These are phyloP conservation scores for Botrylloides violaceus DNA, from an alignment of 23 tunicate genomes.

Conservation along the genomic window DNA sequence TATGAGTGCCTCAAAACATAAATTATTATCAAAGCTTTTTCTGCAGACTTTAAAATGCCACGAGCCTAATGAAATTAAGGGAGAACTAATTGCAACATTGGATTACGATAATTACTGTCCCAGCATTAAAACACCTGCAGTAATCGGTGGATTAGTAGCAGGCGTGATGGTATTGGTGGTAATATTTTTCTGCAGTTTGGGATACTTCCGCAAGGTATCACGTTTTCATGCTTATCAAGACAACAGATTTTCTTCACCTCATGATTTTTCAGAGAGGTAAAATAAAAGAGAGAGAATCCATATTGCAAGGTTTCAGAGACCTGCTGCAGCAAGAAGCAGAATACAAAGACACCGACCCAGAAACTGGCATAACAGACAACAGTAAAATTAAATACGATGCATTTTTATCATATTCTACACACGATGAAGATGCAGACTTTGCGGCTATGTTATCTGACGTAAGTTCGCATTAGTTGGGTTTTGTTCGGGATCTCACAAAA, in stretches of 20 bases:
- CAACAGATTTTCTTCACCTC: not conserved
- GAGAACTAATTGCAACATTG: not conserved
- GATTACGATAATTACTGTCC: slow-evolving; percentile 39
- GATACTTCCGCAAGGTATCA: not conserved
- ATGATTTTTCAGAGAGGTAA: slow-evolving; percentile 41
- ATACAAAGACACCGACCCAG: slow-evolving; percentile 26
- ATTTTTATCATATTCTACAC: slow-evolving; percentile 56
- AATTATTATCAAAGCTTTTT: not conserved
- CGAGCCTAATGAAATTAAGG: slow-evolving; percentile 18
- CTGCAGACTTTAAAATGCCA: slow-evolving; percentile 17
- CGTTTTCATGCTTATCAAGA: too few species aligned
- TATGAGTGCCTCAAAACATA: not conserved
- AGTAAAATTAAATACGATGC: slow-evolving; percentile 56
- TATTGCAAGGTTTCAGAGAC: slow-evolving; percentile 56
- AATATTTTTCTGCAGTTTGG: not conserved
- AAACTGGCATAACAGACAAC: slow-evolving; percentile 11
- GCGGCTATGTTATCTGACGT: slow-evolving; percentile 58
- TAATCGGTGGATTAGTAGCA: slow-evolving; percentile 29
- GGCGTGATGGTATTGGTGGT: slow-evolving; percentile 27
- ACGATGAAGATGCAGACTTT: slow-evolving; percentile 47
- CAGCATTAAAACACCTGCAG: slow-evolving; percentile 5
- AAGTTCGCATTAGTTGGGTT: not conserved
- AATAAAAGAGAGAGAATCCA: slow-evolving; percentile 55
- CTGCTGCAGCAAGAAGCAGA: slow-evolving; percentile 65
- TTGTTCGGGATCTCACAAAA: not conserved